Evolutionary conservation across 2,113 vertebrate genomes (phyloP).

Genomic region (Psilopogon haemacephalus): DNA sequence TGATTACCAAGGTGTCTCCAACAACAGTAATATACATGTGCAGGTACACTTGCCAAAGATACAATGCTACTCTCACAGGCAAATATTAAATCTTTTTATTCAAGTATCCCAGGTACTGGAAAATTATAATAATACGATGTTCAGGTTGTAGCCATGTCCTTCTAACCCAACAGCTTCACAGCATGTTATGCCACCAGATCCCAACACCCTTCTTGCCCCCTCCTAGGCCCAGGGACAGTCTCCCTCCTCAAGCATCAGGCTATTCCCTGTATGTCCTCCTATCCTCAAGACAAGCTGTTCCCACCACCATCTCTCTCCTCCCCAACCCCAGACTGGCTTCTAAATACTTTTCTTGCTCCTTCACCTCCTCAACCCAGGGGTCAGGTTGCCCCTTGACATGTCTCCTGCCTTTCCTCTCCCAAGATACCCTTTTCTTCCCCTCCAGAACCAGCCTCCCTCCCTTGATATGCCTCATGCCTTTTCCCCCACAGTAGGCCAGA

Average conservation of each 20-base stretch:
- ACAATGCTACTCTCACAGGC: not conserved
- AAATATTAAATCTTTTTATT: not conserved
- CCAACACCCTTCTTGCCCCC: not conserved
- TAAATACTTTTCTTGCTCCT: not conserved
- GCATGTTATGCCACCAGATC: not conserved
- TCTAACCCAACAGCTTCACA: not conserved
- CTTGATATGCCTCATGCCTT: not conserved
- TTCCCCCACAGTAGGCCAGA: no score
- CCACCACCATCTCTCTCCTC: not conserved
- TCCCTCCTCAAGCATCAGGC: not conserved
- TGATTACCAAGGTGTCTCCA: not conserved
- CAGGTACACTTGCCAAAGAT: not conserved
- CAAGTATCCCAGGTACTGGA: rapidly evolving
- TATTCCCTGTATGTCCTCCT: not conserved
- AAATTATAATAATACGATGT: rapidly evolving
- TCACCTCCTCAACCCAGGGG: not conserved
- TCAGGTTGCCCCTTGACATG: not conserved
- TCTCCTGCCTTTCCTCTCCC: not conserved
- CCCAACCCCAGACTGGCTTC: not conserved
- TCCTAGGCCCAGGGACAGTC: not conserved
- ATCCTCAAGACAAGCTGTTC: not conserved
- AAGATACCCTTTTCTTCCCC: not conserved
- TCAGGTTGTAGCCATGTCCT: not conserved
- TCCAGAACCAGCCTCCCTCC: no score
- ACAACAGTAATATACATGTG: rapidly evolving